Conservation (phyloP, 2,888 invertebrate species). For the Marronus borbonicus region DNA sequence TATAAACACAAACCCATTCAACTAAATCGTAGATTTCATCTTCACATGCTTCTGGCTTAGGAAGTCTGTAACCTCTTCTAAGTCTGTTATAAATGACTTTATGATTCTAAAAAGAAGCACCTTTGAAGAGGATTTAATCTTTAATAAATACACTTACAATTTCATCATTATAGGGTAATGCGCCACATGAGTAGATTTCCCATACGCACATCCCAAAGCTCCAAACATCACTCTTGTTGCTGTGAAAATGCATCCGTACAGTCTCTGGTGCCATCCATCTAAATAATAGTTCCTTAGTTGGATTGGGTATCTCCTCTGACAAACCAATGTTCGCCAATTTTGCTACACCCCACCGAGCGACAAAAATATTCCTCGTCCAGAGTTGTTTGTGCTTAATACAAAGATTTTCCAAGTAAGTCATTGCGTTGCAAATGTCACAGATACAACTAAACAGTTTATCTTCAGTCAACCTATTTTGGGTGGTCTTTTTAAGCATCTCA, state of each 20-base stretch:
- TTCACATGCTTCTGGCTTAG: not conserved
- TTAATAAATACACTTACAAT: not conserved
- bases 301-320: conserved; percentile 16
- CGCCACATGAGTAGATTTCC: conserved; percentile 28
- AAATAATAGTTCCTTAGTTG: not conserved
- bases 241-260: conserved; percentile 10
- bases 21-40: conserved; percentile 3
- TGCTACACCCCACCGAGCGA: conserved; percentile 16
- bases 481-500: not conserved
- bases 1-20: conserved; percentile 10
- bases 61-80: not conserved
- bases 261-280: conserved; percentile 34
- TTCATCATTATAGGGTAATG: conserved; percentile 17
- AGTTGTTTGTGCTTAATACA: conserved; percentile 20
- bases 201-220: conserved; percentile 42
- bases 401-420: conserved; percentile 43
- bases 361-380: conserved; percentile 21
- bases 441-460: not conserved
- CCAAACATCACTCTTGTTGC: conserved; percentile 30
- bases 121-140: not conserved
- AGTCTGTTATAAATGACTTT: conserved; percentile 12
- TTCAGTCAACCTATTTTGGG: too few species aligned
- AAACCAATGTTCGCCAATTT: conserved; percentile 44
- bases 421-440: conserved; percentile 35
- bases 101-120: conserved; percentile 5